A percentile compares a stretch with the other conserved stretches of the same genome.
Evolutionary conservation across 2,888 invertebrate species (phyloP).

Genomic region (Teinopalpus imperialis): DNA sequence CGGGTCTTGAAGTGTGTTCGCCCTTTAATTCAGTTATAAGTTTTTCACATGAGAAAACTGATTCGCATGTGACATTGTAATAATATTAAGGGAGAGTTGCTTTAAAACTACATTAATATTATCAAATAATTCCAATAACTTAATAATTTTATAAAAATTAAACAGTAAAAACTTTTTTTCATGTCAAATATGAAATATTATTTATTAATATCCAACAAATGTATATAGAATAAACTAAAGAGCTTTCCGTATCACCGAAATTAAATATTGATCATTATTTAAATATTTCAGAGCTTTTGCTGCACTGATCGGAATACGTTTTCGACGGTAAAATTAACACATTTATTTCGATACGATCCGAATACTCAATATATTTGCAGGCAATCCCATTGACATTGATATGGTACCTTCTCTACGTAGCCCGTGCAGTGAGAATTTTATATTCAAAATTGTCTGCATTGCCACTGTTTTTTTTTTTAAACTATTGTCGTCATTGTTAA

Average conservation of each 20-base stretch:
- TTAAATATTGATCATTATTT: slow-evolving; percentile 4
- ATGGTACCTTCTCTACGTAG: too few species aligned
- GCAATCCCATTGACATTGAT: too few species aligned
- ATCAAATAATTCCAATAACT: too few species aligned
- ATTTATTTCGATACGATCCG: slow-evolving; percentile 4
- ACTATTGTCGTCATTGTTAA: too few species aligned
- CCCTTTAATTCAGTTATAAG: slow-evolving; percentile 1
- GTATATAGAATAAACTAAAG: too few species aligned
- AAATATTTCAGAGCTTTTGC: not conserved
- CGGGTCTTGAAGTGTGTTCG: not conserved
- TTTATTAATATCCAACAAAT: not conserved
- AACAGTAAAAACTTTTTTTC: too few species aligned
- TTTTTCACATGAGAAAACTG: too few species aligned
- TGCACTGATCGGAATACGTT: not conserved
- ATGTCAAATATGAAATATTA: not conserved
- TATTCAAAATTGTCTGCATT: not conserved
- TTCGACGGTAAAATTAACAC: not conserved
- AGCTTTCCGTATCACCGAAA: not conserved
- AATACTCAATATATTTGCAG: not conserved
- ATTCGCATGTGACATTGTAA: too few species aligned
- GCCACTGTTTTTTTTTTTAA: too few species aligned
- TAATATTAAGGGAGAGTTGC: too few species aligned
- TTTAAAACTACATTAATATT: too few species aligned
- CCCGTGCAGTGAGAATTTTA: not conserved
- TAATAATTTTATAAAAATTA: too few species aligned